phyloP scores from a whole-genome alignment of 2,113 vertebrate species.

The Apodemus speciosus region DNA sequence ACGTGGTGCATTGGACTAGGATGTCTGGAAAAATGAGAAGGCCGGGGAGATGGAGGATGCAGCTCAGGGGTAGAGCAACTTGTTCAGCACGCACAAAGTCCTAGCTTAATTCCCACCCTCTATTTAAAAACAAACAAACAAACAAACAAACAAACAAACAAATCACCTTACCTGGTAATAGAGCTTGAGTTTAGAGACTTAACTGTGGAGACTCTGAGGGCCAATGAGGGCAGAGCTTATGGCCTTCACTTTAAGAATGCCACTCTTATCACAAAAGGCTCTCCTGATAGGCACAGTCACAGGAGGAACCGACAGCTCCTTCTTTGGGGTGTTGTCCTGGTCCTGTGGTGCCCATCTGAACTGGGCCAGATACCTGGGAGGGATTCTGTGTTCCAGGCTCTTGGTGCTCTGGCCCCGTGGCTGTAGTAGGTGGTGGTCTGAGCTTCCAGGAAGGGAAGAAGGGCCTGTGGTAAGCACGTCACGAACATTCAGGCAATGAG shows the following conservation, averaged over 20 bases:
- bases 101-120: background rate
- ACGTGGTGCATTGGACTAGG: background rate
- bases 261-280: background rate
- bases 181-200: background rate
- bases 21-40: background rate
- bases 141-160: background rate
- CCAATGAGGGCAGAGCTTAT: background rate
- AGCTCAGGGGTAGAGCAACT: background rate
- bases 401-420: background rate
- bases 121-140: background rate
- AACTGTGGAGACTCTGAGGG: background rate
- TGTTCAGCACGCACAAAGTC: background rate
- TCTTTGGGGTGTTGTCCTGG: background rate
- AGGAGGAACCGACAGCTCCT: background rate
- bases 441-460: background rate
- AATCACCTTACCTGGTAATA: background rate
- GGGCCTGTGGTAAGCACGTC: background rate
- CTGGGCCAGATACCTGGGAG: too few relatives aligned
- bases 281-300: background rate
- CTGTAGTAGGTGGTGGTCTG: background rate
- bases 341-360: background rate
- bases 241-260: background rate
- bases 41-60: background rate
- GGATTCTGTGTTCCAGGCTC: background rate
- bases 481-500: background rate